phyloP scores from a whole-genome alignment of 2,888 invertebrate species.

The Drosophila peninsularis region DNA sequence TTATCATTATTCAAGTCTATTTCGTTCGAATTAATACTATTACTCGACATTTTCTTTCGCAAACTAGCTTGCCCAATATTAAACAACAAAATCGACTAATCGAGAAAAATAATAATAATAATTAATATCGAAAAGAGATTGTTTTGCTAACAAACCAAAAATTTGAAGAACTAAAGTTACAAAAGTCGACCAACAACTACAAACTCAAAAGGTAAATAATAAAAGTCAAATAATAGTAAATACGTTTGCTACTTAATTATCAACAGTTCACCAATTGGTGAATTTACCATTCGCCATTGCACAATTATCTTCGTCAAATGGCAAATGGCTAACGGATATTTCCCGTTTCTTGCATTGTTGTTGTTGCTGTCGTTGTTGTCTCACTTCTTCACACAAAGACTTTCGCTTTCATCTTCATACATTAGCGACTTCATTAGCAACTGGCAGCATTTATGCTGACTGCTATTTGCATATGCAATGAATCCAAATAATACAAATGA shows the following conservation, averaged over 20 bases:
- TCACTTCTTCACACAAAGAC: slow-evolving; percentile 12
- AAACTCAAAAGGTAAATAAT: not conserved
- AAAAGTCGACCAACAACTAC: slow-evolving; percentile 1
- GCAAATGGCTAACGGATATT: slow-evolving; percentile 6
- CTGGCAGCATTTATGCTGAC: not conserved
- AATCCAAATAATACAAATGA: not conserved
- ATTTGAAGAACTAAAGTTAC: slow-evolving; percentile 3
- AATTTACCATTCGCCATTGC: slow-evolving; percentile 21
- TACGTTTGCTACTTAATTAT: slow-evolving; percentile 2
- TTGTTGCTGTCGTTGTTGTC: not conserved
- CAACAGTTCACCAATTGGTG: not conserved
- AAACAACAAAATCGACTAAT: not conserved
- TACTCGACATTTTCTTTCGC: slow-evolving; percentile 6
- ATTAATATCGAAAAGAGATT: slow-evolving; percentile 2
- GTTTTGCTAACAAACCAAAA: not conserved
- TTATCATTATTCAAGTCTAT: not conserved
- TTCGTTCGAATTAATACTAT: not conserved
- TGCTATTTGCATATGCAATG: slow-evolving; percentile 14
- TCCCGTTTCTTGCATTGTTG: not conserved
- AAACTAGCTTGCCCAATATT: slow-evolving; percentile 6
- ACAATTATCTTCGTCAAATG: slow-evolving; percentile 6
- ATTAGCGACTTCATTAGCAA: slow-evolving; percentile 40
- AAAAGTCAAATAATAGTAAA: not conserved
- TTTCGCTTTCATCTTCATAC: slow-evolving; percentile 45
- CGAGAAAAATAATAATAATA: slow-evolving; percentile 7